A percentile compares a stretch with the other conserved stretches of the same genome.
Conservation (phyloP, 2,888 invertebrate species). For the Eudemis profundana region DNA sequence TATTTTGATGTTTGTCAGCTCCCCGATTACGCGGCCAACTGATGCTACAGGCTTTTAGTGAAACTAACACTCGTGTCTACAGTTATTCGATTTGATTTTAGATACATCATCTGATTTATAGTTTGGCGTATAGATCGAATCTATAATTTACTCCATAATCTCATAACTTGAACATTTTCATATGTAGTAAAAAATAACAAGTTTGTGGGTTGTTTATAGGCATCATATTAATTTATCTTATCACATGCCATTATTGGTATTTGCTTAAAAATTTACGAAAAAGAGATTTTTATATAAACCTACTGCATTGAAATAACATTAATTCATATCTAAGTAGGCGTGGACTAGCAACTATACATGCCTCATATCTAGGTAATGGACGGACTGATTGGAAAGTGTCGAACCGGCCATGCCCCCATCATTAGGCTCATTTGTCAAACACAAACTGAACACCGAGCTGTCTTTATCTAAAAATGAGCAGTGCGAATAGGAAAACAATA, state of each 20-base stretch:
- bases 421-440: conserved; percentile 35
- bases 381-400: conserved; percentile 27
- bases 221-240: too few species aligned
- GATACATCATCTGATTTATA: not conserved
- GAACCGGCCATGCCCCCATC: conserved; percentile 23
- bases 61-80: conserved; percentile 10
- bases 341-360: not conserved
- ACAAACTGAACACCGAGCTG: conserved; percentile 22
- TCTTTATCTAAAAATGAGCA: conserved; percentile 23
- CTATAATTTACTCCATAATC: too few species aligned
- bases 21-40: conserved; percentile 61
- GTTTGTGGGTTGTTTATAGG: too few species aligned
- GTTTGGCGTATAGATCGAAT: too few species aligned
- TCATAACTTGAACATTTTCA: too few species aligned
- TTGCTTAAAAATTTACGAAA: too few species aligned
- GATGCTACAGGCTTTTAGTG: conserved; percentile 52
- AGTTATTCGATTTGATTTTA: conserved; percentile 15
- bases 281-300: too few species aligned
- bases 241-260: too few species aligned
- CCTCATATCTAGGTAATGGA: conserved; percentile 17
- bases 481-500: conserved; percentile 38
- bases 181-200: too few species aligned
- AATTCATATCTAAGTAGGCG: not conserved
- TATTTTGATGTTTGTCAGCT: conserved; percentile 78
- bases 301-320: too few species aligned